Evolutionary conservation across 2,888 invertebrate species (phyloP).

Genomic region (Drosophila conformis): DNA sequence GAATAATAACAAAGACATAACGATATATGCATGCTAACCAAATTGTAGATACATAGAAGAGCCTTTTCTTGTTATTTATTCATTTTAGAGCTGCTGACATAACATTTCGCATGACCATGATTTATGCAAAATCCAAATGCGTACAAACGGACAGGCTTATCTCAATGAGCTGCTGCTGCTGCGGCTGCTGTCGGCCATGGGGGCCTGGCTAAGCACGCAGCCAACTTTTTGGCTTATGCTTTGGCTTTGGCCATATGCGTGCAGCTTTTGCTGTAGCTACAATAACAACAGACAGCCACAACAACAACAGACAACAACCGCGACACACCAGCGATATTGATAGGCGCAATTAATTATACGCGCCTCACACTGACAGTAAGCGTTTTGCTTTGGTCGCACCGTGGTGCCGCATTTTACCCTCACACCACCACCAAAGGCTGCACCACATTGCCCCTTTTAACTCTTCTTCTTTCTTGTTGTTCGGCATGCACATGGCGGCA

Average conservation of each 20-base stretch:
- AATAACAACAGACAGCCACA: conserved; percentile 28
- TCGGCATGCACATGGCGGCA: conserved; percentile 23
- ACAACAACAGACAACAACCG: conserved; percentile 21
- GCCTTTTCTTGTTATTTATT: conserved; percentile 47
- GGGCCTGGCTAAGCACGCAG: conserved; percentile 45
- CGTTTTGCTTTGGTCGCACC: conserved; percentile 74
- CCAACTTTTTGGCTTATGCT: conserved; percentile 37
- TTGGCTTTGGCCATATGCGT: conserved; percentile 60
- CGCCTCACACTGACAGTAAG: conserved; percentile 79
- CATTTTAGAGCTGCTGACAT: conserved; percentile 68
- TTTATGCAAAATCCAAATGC: conserved; percentile 77
- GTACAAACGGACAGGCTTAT: conserved; percentile 75
- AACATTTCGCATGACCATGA: conserved; percentile 76
- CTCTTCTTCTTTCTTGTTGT: conserved; percentile 12
- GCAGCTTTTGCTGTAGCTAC: conserved; percentile 27
- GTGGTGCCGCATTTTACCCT: conserved; percentile 44
- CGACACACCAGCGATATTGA: conserved; percentile 70
- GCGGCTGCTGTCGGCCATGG: conserved; percentile 56
- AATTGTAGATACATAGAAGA: conserved; percentile 31
- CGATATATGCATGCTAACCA: conserved; percentile 19
- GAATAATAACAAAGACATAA: conserved; percentile 21
- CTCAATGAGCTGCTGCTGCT: conserved; percentile 69
- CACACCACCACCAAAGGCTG: conserved; percentile 16
- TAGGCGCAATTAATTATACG: conserved; percentile 81
- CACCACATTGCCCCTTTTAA: conserved; percentile 8